Evolutionary conservation across 1,140 invertebrate species (phyloP).

Genomic region (Bombus affinis): DNA sequence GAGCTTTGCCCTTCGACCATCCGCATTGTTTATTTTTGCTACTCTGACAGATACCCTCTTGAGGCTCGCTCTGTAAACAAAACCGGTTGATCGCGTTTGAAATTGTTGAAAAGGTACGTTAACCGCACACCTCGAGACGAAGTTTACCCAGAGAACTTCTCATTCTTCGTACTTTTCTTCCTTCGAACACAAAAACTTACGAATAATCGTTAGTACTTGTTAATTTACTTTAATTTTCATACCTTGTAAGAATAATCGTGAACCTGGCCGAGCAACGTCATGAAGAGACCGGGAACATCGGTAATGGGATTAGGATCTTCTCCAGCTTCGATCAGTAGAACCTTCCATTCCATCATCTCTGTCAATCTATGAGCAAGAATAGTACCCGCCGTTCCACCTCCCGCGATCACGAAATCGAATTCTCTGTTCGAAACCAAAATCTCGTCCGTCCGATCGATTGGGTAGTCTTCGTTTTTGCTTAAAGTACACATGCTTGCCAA

Average conservation of each 20-base stretch:
- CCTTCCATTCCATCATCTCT: slow-evolving; percentile 80
- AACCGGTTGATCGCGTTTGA: no score
- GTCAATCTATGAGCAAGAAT: slow-evolving; percentile 85
- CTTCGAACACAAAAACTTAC: no score
- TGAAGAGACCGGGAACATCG: slow-evolving; percentile 83
- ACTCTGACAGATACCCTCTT: slow-evolving; percentile 83
- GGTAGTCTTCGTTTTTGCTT: slow-evolving; percentile 67
- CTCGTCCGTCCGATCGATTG: slow-evolving; percentile 82
- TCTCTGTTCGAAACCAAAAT: slow-evolving; percentile 57
- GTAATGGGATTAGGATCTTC: slow-evolving; percentile 73
- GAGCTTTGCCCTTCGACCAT: slow-evolving; percentile 87
- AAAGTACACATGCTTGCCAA: slow-evolving; percentile 83
- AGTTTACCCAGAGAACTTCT: no score
- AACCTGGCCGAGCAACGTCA: slow-evolving; percentile 80
- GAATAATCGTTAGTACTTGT: no score
- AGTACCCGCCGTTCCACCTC: slow-evolving; percentile 86
- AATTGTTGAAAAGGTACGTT: no score
- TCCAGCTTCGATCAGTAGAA: slow-evolving; percentile 85
- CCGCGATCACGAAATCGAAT: slow-evolving; percentile 85
- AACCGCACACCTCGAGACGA: no score
- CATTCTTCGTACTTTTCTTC: no score
- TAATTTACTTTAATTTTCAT: background rate
- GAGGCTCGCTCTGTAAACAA: slow-evolving; percentile 79
- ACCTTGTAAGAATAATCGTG: slow-evolving; percentile 55
- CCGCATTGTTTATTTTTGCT: slow-evolving; percentile 82